Evolutionary conservation across 1,140 invertebrate genomes (phyloP), one percentile per base, ranked within the genome.

Genomic region (Gryon sp.): DNA sequence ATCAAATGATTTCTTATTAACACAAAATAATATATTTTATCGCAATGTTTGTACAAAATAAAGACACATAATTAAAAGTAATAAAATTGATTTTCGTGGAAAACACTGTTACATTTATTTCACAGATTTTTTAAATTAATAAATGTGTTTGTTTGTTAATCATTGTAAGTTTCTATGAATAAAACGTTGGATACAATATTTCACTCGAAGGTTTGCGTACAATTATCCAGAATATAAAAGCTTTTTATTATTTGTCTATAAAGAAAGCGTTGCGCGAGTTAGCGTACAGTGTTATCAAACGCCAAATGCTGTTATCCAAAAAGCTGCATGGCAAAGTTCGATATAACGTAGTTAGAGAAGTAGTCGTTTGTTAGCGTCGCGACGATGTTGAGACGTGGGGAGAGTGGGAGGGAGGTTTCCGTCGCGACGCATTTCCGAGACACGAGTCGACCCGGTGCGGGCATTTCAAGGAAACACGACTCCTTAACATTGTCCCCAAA

Each of bases 361-460:
- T 20, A 72, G 53, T 43, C 72, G 75, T 83, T 83, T 82, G 82
- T 83, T 80, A 83, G 50, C 70, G 83, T 83, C 78, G 72, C 74
- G 80, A 80, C 82, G 74, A 52, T 69, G 48, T 50, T 55, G 68
- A 74, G 79, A 83, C 82, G 83, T 59, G 77, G 63, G 6, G 57
- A 77, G 68, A 74, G 79, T 82, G 80, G 83, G 57, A 77, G 63
- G 6, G 57, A 77, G 73, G 72, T 80, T 80, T 75, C 74, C 74
- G 83, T 84, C 80, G 82, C 80, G 83, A 83, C 82, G 78, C 53
- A 70, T 66, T 83, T 83, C 75, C 80, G 79, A 77, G 73, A 80
- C 72, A 59, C 63, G 38, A 69, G 36, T 20, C 45, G 22, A 26
- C 11, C 28, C 30, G 2, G 22, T 30, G 40, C 40, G 40, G 22